Conservation (phyloP, 1,140 invertebrate genomes). For the Heliconius congener region DNA sequence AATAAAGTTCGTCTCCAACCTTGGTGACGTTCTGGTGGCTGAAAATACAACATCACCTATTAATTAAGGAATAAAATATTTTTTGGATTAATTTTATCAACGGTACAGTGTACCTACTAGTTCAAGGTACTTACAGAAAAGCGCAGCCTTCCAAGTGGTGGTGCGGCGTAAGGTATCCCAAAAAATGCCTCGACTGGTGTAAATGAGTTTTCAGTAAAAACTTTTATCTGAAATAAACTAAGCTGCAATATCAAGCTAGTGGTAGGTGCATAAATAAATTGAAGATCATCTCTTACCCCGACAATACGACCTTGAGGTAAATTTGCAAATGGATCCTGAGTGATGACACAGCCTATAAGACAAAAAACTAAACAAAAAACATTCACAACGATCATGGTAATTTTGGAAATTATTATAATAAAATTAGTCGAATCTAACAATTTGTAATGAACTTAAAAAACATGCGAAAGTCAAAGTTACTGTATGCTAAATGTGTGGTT, state of each 20-base stretch:
- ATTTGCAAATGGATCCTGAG: constrained; percentile 67
- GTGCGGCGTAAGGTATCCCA: constrained; percentile 69
- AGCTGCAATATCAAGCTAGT: not conserved
- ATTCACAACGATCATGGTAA: not conserved
- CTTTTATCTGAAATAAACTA: constrained; percentile 64
- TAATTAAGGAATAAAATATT: not conserved
- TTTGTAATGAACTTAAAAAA: constrained; percentile 21
- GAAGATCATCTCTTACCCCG: constrained; percentile 55
- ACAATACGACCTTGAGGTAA: constrained; percentile 70
- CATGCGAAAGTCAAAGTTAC: constrained; percentile 42
- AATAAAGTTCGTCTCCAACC: constrained; percentile 70
- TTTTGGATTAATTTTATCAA: not conserved
- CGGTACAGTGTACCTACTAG: not conserved
- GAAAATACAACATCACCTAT: not conserved
- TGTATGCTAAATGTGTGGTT: constrained; percentile 43
- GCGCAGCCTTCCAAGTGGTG: constrained; percentile 63
- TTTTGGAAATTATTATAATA: not conserved
- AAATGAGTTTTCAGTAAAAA: constrained; percentile 61
- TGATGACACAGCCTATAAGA: not conserved
- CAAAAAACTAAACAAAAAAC: not conserved
- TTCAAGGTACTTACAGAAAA: constrained; percentile 64
- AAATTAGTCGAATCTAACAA: not conserved
- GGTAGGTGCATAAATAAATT: not conserved
- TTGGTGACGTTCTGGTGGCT: constrained; percentile 67
- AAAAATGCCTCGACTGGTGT: constrained; percentile 70